Base-by-base conservation (phyloP, 1,140 invertebrate genomes). In the Oryzaephilus surinamensis region DNA sequence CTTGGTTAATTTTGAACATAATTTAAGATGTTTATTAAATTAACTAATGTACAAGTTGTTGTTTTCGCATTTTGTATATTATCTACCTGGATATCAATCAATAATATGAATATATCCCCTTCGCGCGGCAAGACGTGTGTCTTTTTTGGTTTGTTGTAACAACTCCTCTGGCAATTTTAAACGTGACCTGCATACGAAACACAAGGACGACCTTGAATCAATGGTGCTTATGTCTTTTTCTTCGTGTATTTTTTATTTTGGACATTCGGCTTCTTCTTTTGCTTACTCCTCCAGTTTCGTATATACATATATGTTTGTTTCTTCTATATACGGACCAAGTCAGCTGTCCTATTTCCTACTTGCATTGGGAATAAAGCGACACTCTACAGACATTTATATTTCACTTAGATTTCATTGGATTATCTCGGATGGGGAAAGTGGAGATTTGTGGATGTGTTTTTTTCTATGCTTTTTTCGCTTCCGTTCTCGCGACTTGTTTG, bases 401-500 rank as follows among this genome's bases (percentile, higher is more conserved):
- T 47, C 45, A 47, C 45, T 47, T 47, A 43, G 40, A 34, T 35
- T 47, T 34, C 38, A 48, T 48, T 48, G 46, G 46, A 48, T 48
- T 48, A 48, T 39, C 36, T 41, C 28, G 32, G 33, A 48, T 38
- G 38, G 38, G n/a, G 38, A 38, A 31, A 38, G 38, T 32, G 30
- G 40, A 41, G 40, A 41, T 41, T 41, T 41, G 40, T 41, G 28
- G 32, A 33, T 41, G 40, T n/a, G n/a, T 38, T 38, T 31, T 38
- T 41, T 41, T 41, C 17, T 18, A 10, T 20, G 24, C 15, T 11
- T 32, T 34, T 19, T 28, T 15, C 26, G 33, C 34, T 24, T 30
- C 20, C 36, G 8, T 26, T 26, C n/a, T 27, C 35, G 17, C 15
- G 23, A 6, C 32, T 23, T 23, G 32, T 35, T 34, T 35, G 20